A percentile compares a stretch with the other conserved stretches of the same genome.
Conservation (phyloP, 2,888 invertebrate genomes). For the Chaitophorus viminalis region DNA sequence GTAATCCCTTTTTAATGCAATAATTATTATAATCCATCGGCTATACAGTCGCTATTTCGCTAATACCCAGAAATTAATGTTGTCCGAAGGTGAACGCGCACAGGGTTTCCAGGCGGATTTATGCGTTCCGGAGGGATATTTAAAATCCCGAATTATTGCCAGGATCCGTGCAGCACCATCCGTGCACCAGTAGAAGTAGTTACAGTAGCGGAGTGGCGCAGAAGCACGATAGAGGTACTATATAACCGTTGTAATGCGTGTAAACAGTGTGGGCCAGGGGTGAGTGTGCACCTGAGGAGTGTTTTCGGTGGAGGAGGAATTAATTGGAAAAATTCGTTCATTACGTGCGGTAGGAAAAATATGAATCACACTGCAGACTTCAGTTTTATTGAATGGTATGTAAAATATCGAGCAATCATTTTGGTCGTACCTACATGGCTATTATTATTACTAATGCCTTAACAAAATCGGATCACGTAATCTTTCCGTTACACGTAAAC, state of each 20-base stretch:
- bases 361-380: too few species aligned
- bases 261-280: too few species aligned
- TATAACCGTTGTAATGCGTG: too few species aligned
- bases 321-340: conserved; percentile 9
- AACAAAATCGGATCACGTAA: too few species aligned
- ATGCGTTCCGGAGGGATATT: conserved; percentile 32
- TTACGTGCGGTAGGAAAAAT: too few species aligned
- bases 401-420: too few species aligned
- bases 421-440: too few species aligned
- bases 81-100: conserved; percentile 47
- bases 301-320: not conserved
- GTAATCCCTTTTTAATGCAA: conserved; percentile 48
- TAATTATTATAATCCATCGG: conserved; percentile 53
- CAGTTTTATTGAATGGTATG: too few species aligned
- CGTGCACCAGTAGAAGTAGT: not conserved
- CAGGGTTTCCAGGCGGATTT: conserved; percentile 14
- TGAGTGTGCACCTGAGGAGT: not conserved
- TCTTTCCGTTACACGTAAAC: too few species aligned
- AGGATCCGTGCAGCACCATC: not conserved
- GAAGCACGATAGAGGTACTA: too few species aligned
- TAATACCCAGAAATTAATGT: conserved; percentile 51
- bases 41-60: not conserved
- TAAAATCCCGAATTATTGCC: conserved; percentile 41
- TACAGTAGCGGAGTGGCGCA: too few species aligned
- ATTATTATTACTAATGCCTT: too few species aligned